Percentiles rank a stretch among this genome's conserved stretches.
Evolutionary conservation across 2,113 vertebrate species (phyloP).

Genomic region (Anarhynchus alexandrinus): DNA sequence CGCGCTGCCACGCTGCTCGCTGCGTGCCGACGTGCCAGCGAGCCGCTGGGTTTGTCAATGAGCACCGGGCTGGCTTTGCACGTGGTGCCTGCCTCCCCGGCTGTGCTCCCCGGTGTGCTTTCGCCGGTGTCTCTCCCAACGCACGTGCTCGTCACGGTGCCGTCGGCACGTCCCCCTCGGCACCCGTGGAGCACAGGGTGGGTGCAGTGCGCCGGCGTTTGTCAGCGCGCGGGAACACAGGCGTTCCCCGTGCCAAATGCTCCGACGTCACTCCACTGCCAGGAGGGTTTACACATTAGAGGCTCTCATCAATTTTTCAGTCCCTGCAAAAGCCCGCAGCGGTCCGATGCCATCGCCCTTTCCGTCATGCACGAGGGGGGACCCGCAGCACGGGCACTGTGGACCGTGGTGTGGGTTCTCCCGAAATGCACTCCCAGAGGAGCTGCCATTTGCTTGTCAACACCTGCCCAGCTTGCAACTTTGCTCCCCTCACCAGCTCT

Average conservation of each 20-base stretch:
- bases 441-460: not conserved
- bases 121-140: fast-evolving
- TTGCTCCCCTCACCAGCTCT: fast-evolving
- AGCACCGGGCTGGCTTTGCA: not conserved
- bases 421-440: fast-evolving
- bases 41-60: not conserved
- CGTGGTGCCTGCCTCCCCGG: not conserved
- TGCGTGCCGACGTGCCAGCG: not conserved
- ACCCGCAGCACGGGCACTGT: fast-evolving
- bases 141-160: fast-evolving
- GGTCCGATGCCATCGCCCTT: fast-evolving
- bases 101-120: fast-evolving
- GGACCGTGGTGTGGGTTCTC: not conserved
- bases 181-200: fast-evolving
- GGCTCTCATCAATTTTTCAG: not conserved
- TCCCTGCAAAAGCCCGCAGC: not conserved
- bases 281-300: not conserved
- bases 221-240: fast-evolving
- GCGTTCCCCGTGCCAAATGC: fast-evolving
- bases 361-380: fast-evolving
- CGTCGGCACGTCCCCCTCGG: fast-evolving
- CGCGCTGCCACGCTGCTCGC: not conserved
- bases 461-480: not conserved
- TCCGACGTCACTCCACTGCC: not conserved
- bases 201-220: no score